Conservation (phyloP, 2,797 vertebrate species). For the Mus minutoides region DNA sequence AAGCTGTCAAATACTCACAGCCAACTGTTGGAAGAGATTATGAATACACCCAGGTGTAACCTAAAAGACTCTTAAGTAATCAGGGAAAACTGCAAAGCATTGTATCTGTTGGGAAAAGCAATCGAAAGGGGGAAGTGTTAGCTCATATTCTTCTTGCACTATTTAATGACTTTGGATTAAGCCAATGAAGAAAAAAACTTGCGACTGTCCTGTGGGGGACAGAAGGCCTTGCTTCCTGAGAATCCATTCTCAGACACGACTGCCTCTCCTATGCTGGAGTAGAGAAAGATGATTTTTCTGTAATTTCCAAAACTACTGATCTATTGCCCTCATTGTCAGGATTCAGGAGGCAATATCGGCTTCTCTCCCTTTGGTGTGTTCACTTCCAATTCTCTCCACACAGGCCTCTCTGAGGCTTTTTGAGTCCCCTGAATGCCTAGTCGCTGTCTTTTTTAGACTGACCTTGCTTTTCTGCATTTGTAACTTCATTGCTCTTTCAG, state of each 20-base stretch:
- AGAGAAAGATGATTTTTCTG: background rate
- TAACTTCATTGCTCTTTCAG: background rate
- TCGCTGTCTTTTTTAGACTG: background rate
- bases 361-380: background rate
- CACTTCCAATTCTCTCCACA: background rate
- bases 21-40: conserved; percentile 20
- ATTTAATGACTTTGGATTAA: conserved; percentile 59
- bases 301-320: conserved; percentile 27
- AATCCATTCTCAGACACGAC: background rate
- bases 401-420: background rate
- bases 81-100: background rate
- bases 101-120: conserved; percentile 16
- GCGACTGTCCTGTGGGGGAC: background rate
- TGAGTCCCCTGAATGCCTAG: background rate
- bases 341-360: background rate
- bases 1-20: background rate
- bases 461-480: background rate
- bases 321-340: background rate
- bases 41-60: conserved; percentile 52
- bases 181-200: conserved; percentile 26
- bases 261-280: background rate
- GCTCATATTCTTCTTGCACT: background rate
- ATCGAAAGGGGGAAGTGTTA: background rate
- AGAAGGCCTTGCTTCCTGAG: background rate
- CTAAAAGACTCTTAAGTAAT: conserved; percentile 50